Evolutionary conservation across 2,888 invertebrate genomes (phyloP), one percentile per base, ranked within the genome.

Genomic region (Hoplodrina ambigua): DNA sequence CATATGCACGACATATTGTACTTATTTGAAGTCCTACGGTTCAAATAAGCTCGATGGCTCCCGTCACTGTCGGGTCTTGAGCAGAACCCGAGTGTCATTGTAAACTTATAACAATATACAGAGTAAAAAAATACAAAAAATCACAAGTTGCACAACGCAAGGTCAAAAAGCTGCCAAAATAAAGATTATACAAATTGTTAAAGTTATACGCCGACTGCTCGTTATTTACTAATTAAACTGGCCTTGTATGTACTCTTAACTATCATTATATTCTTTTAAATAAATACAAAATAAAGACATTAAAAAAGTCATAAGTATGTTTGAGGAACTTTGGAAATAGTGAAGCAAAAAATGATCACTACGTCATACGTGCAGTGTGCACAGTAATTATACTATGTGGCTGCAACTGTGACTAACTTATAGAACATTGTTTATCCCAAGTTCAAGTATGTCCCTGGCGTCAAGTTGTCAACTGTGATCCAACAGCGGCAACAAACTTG

Each of bases 111-210:
- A 57, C 25, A 56, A 20, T 62, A 69, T 53, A 72, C 50, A 37
- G 0, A 57, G 20, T 30, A 59, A 41, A 71, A 65, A 54, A 65
- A 52, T 65, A 62, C 33, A 72, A 52, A 75, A 62, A 67, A 81
- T 72, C 83, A 81, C 81, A 81, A 70, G 54, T 71, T 79, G 44
- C 81, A 81, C 81, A 77, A 83, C 80, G 69, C 77, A 72, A 71
- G 64, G 74, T 79, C 72, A 71, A 64, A 50, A 67, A 79, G 76
- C 70, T 73, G 72, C 73, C 73, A 19, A 67, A 62, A 64, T 44
- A 65, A 67, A n/a, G 30, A 59, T 54, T 62, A 20, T 30, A 62
- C 33, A 58, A 61, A 55, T 72, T 61, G 15, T 37, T 67, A 44
- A 41, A 58, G 49, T 20, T 19, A 46, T 25, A 44, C 56, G 19